Evolutionary conservation across 2,113 vertebrate species (phyloP).

Genomic region (Chaetura pelagica): DNA sequence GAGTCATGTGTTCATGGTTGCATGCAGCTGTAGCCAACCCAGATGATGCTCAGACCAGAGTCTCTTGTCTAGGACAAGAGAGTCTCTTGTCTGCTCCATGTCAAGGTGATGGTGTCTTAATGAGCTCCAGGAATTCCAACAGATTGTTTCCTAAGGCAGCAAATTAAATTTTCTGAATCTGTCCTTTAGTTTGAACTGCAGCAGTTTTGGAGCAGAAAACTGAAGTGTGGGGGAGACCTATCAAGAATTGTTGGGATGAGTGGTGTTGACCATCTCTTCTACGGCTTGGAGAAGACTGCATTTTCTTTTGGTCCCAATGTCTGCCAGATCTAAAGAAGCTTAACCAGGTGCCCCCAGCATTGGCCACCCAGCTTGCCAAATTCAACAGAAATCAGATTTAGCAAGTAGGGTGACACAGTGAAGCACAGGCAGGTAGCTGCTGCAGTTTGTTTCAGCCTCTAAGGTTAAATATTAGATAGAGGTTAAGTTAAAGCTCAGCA

Average conservation of each 20-base stretch:
- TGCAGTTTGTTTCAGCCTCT: background rate
- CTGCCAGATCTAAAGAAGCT: background rate
- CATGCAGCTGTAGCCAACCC: background rate
- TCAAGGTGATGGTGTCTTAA: background rate
- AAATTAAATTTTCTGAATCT: background rate
- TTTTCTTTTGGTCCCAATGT: background rate
- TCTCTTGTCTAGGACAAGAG: too few relatives aligned
- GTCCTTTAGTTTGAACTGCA: background rate
- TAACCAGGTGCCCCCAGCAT: background rate
- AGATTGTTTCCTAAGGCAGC: background rate
- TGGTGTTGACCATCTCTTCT: rapidly evolving
- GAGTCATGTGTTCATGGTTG: background rate
- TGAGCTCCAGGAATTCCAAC: background rate
- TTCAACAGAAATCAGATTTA: background rate
- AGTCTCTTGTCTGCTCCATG: background rate
- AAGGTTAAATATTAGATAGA: background rate
- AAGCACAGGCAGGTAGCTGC: background rate
- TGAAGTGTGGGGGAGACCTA: too few relatives aligned
- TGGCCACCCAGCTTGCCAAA: background rate
- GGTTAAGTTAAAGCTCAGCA: background rate
- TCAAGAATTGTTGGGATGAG: background rate
- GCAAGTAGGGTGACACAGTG: background rate
- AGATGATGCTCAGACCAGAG: background rate
- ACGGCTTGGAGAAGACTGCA: background rate
- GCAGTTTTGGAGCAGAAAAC: background rate